These are phyloP conservation scores for Lanistes nyassanus DNA, from an alignment of 1,140 invertebrate species.

Conservation along the genomic window DNA sequence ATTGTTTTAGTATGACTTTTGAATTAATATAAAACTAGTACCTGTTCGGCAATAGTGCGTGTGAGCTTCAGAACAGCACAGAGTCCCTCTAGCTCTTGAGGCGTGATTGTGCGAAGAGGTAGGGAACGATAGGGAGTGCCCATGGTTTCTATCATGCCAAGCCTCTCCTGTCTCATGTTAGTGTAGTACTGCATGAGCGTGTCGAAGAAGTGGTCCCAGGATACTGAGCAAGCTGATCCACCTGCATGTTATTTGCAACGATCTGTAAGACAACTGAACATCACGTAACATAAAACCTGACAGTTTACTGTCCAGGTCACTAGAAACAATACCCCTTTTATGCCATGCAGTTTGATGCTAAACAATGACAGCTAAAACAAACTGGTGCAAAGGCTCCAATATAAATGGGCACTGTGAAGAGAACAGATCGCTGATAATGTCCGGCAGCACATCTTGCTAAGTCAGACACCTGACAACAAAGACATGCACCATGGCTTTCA, in stretches of 20 bases:
- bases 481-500: neutral
- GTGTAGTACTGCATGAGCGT: slow-evolving; percentile 80
- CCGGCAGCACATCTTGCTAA: no score
- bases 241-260: slow-evolving; percentile 55
- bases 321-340: no score
- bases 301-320: no score
- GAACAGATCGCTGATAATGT: no score
- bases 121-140: slow-evolving; percentile 70
- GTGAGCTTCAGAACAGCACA: slow-evolving; percentile 83
- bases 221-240: slow-evolving; percentile 70
- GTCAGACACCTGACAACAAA: neutral
- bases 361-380: no score
- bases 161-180: slow-evolving; percentile 75
- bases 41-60: slow-evolving; percentile 76
- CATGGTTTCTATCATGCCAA: slow-evolving; percentile 71
- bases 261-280: no score
- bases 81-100: slow-evolving; percentile 87
- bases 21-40: slow-evolving; percentile 31
- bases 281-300: no score
- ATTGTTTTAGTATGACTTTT: neutral
- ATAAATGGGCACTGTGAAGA: no score
- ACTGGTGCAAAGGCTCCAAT: no score
- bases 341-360: no score
- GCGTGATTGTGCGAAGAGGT: slow-evolving; percentile 77
- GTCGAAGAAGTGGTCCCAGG: slow-evolving; percentile 90